These are phyloP conservation scores for Lithobates pipiens DNA, from an alignment of 2,797 vertebrate genomes.

Conservation along the genomic window DNA sequence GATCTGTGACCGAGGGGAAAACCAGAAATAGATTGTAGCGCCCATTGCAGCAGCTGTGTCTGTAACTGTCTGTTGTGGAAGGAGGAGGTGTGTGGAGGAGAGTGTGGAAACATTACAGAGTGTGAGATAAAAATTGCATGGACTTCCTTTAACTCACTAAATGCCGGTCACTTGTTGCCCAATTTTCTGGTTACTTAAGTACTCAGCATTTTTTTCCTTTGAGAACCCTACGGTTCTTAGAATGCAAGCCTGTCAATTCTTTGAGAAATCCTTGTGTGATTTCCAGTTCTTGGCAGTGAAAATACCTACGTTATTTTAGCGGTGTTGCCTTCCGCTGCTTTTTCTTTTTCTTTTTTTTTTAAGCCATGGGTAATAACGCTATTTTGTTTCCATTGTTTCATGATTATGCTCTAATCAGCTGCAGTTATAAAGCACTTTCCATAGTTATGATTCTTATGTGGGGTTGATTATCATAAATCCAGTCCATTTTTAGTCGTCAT, in stretches of 20 bases:
- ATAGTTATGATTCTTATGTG: no score
- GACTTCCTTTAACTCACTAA: constrained; percentile 38
- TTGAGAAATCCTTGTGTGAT: neutral
- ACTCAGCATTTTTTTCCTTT: constrained; percentile 20
- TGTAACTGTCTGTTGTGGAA: constrained; percentile 45
- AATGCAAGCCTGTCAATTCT: neutral
- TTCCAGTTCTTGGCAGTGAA: neutral
- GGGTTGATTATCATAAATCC: no score
- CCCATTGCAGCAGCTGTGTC: constrained; percentile 56
- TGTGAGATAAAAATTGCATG: constrained; percentile 18
- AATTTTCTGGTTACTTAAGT: constrained; percentile 5
- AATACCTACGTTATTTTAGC: neutral
- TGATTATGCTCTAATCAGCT: neutral
- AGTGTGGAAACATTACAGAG: constrained; percentile 43
- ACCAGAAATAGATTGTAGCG: constrained; percentile 60
- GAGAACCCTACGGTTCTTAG: neutral
- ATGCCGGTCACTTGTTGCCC: constrained; percentile 13
- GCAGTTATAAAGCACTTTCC: neutral
- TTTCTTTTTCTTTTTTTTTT: neutral
- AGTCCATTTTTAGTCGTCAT: no score
- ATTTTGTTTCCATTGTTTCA: neutral
- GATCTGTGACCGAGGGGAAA: constrained; percentile 65
- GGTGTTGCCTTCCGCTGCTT: neutral
- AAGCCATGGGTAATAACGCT: neutral
- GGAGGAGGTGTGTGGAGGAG: constrained; percentile 37